Evolutionary conservation across 1,140 invertebrate genomes (phyloP).

Genomic region (Aphidius gifuensis): DNA sequence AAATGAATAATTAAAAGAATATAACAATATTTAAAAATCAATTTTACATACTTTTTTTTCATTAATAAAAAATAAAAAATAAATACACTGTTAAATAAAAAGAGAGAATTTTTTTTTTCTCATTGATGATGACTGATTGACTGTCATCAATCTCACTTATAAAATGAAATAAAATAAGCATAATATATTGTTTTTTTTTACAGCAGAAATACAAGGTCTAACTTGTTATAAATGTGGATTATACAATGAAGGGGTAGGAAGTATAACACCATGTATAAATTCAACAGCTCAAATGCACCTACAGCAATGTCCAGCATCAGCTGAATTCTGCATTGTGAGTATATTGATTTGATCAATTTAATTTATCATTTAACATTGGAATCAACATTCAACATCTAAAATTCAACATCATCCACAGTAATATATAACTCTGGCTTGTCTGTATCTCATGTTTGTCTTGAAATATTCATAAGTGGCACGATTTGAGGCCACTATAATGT

Average conservation of each 20-base stretch:
- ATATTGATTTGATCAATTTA: constrained; percentile 13
- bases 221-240: constrained; percentile 74
- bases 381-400: too few species aligned
- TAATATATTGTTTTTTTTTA: constrained; percentile 21
- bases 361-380: background rate
- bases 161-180: background rate
- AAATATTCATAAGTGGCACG: constrained; percentile 23
- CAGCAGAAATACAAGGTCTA: constrained; percentile 53
- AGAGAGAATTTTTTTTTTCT: too few species aligned
- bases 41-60: too few species aligned
- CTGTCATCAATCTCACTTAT: too few species aligned
- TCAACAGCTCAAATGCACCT: constrained; percentile 65
- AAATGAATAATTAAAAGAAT: too few species aligned
- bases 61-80: too few species aligned
- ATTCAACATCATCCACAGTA: background rate
- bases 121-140: too few species aligned
- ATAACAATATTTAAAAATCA: too few species aligned
- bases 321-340: constrained; percentile 73
- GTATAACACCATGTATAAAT: constrained; percentile 76
- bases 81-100: too few species aligned
- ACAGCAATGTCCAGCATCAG: constrained; percentile 62
- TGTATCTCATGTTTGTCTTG: constrained; percentile 4
- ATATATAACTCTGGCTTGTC: background rate
- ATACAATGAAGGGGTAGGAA: constrained; percentile 78
- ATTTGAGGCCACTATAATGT: constrained; percentile 19